These are phyloP conservation scores for Premnoplex brunnescens DNA, from an alignment of 2,797 vertebrate genomes.

Conservation along the genomic window DNA sequence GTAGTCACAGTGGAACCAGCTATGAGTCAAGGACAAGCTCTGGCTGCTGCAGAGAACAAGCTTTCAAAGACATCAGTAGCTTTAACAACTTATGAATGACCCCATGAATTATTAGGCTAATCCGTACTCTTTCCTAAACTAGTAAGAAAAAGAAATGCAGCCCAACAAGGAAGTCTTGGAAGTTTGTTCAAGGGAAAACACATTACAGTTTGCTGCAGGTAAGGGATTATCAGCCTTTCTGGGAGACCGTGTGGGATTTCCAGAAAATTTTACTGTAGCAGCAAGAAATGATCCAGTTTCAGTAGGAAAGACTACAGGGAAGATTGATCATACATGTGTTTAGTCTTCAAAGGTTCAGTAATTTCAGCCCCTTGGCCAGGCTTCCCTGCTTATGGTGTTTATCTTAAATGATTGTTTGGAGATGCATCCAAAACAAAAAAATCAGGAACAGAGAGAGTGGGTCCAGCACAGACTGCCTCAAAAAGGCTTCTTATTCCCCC, in stretches of 20 bases:
- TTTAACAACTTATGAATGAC: background rate
- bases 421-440: slow-evolving; percentile 50
- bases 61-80: background rate
- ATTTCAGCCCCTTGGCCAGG: slow-evolving; percentile 10
- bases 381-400: slow-evolving; percentile 17
- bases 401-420: slow-evolving; percentile 52
- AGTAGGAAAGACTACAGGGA: background rate
- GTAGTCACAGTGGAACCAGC: background rate
- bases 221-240: slow-evolving; percentile 21
- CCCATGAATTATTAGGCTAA: background rate
- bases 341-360: slow-evolving; percentile 46
- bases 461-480: background rate
- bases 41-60: background rate
- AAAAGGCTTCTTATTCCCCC: background rate
- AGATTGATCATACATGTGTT: slow-evolving; percentile 8
- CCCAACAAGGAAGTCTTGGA: background rate
- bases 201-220: background rate
- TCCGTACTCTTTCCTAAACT: background rate
- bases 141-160: background rate
- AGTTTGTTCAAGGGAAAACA: background rate
- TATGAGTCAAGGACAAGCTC: background rate
- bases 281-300: slow-evolving; percentile 22
- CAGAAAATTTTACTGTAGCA: background rate
- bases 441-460: background rate
- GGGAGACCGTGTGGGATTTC: background rate